Conservation (phyloP, 2,888 invertebrate genomes). For the Sesamia inferens region DNA sequence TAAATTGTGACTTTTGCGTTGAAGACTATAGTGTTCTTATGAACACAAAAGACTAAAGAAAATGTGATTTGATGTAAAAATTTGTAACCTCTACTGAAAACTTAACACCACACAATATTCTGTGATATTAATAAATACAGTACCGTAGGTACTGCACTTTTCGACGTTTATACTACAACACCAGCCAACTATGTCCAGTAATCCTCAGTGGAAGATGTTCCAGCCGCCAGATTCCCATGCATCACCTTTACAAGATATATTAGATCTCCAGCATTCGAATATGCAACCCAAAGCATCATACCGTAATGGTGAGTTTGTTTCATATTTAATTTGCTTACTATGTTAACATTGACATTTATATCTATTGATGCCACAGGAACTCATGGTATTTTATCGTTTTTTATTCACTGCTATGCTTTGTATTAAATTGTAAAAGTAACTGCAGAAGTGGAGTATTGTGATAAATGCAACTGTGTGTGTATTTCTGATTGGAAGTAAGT, state of each 20-base stretch:
- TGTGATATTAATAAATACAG: slow-evolving; percentile 86
- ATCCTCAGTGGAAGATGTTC: slow-evolving; percentile 97
- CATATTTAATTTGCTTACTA: slow-evolving; percentile 37
- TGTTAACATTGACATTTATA: slow-evolving; percentile 42
- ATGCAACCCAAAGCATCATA: slow-evolving; percentile 88
- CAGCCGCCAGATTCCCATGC: slow-evolving; percentile 96
- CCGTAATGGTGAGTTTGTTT: slow-evolving; percentile 87
- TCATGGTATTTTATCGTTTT: slow-evolving; percentile 22
- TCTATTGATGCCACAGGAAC: slow-evolving; percentile 50
- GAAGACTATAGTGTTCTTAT: slow-evolving; percentile 78
- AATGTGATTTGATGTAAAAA: slow-evolving; percentile 86
- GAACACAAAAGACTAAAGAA: slow-evolving; percentile 80
- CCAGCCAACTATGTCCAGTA: slow-evolving; percentile 92
- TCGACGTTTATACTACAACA: slow-evolving; percentile 85
- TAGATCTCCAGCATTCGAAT: slow-evolving; percentile 92
- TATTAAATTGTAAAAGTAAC: slow-evolving; percentile 17
- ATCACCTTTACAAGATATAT: slow-evolving; percentile 95
- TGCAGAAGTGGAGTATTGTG: not conserved
- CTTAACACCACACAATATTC: slow-evolving; percentile 83
- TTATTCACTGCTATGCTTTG: slow-evolving; percentile 13
- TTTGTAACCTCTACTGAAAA: slow-evolving; percentile 76
- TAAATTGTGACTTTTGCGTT: slow-evolving; percentile 80
- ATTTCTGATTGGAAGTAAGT: not conserved
- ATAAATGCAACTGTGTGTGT: not conserved
- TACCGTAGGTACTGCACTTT: slow-evolving; percentile 80